Conservation (phyloP, 2,113 vertebrate species). For the Emydura subglobosa region DNA sequence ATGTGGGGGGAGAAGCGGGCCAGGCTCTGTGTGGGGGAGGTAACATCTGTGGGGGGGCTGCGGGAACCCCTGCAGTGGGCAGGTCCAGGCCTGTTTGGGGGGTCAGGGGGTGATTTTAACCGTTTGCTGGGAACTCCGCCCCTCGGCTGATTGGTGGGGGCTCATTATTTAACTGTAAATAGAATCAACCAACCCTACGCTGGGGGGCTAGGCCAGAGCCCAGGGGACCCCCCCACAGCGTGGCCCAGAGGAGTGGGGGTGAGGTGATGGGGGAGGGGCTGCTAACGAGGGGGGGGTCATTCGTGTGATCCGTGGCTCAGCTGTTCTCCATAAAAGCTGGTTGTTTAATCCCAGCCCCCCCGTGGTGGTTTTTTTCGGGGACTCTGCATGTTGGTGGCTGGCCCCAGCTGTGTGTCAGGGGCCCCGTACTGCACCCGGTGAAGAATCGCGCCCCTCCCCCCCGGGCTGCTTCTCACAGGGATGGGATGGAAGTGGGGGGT, state of each 20-base stretch:
- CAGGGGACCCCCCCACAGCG: neutral
- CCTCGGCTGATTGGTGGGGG: neutral
- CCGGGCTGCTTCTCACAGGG: too few species aligned
- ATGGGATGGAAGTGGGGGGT: too few species aligned
- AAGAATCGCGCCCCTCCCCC: too few species aligned
- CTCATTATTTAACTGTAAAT: neutral
- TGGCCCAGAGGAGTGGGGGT: too few species aligned
- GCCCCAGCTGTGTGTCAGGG: neutral
- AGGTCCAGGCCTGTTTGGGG: conserved; percentile 18
- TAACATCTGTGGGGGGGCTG: neutral
- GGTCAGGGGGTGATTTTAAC: neutral
- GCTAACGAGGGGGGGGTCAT: neutral
- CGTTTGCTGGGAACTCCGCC: neutral
- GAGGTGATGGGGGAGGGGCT: too few species aligned
- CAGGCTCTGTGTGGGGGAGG: neutral
- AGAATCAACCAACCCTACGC: neutral
- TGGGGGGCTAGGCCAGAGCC: too few species aligned
- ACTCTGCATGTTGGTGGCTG: neutral
- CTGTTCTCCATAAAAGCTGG: neutral
- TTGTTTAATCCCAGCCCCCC: neutral
- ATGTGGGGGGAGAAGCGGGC: neutral
- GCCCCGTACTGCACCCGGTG: neutral
- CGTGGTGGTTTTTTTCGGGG: too few species aligned
- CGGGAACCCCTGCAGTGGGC: neutral
- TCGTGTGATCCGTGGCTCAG: neutral